Percentiles rank a stretch among this genome's conserved stretches.
Conservation (phyloP, 2,113 vertebrate species). For the Rhinoderma darwinii region DNA sequence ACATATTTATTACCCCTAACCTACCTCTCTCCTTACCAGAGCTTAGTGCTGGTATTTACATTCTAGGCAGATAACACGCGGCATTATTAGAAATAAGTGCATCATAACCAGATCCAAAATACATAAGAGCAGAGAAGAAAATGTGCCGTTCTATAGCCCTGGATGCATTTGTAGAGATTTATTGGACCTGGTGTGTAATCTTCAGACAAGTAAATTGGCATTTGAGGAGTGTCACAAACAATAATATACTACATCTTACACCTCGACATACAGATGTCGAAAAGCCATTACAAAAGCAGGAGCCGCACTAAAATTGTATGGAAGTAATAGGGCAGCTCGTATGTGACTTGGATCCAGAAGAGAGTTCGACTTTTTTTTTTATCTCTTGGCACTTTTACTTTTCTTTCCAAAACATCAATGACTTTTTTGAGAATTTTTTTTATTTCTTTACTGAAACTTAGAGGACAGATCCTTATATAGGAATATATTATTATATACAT, state of each 20-base stretch:
- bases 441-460: too few species aligned
- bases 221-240: slow-evolving; percentile 76
- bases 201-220: slow-evolving; percentile 73
- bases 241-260: slow-evolving; percentile 71
- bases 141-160: slow-evolving; percentile 55
- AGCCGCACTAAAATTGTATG: slow-evolving; percentile 67
- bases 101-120: slow-evolving; percentile 43
- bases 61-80: slow-evolving; percentile 17
- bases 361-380: slow-evolving; percentile 63
- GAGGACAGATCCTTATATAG: too few species aligned
- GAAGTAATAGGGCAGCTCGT: slow-evolving; percentile 64
- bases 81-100: slow-evolving; percentile 58
- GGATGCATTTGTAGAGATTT: slow-evolving; percentile 73
- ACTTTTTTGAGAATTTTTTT: too few species aligned
- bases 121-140: slow-evolving; percentile 37
- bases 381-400: slow-evolving; percentile 62
- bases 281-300: slow-evolving; percentile 71
- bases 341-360: slow-evolving; percentile 64
- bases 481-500: too few species aligned
- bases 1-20: too few species aligned
- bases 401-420: too few species aligned
- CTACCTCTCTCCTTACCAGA: background rate
- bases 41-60: background rate
- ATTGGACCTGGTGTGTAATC: slow-evolving; percentile 69
- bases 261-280: slow-evolving; percentile 66